Evolutionary conservation across 2,113 vertebrate species (phyloP).

Genomic region (Rhipidura dahli): DNA sequence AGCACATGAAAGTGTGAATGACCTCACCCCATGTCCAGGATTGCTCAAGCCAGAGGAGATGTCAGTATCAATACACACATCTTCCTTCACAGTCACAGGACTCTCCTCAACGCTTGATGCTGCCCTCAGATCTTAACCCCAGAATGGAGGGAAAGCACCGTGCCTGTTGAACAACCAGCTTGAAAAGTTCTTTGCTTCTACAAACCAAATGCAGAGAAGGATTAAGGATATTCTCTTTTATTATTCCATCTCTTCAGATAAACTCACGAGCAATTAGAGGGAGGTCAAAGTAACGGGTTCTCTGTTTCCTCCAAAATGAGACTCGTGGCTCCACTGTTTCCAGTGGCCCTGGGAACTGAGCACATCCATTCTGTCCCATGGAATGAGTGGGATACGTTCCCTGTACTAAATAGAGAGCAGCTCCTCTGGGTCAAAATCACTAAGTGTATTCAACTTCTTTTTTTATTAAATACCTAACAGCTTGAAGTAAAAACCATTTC

Average conservation of each 20-base stretch:
- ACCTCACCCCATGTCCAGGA: conserved; percentile 27
- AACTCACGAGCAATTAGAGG: not conserved
- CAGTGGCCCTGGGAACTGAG: not conserved
- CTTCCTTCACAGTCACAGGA: not conserved
- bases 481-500: not conserved
- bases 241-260: not conserved
- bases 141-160: not conserved
- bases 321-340: not conserved
- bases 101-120: not conserved
- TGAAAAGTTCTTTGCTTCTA: not conserved
- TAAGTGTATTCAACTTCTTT: not conserved
- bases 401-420: not conserved
- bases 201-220: not conserved
- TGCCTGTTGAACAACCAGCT: rapidly evolving
- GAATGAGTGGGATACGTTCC: not conserved
- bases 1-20: conserved; percentile 52
- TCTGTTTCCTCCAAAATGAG: not conserved
- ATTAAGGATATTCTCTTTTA: not conserved
- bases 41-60: conserved; percentile 52
- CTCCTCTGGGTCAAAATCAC: not conserved
- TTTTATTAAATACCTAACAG: not conserved
- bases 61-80: conserved; percentile 31
- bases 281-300: not conserved
- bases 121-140: conserved; percentile 7
- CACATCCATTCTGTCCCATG: not conserved